Base-by-base conservation (phyloP, 92 coral and sea anemone genomes). In the Diadumene lineata region DNA sequence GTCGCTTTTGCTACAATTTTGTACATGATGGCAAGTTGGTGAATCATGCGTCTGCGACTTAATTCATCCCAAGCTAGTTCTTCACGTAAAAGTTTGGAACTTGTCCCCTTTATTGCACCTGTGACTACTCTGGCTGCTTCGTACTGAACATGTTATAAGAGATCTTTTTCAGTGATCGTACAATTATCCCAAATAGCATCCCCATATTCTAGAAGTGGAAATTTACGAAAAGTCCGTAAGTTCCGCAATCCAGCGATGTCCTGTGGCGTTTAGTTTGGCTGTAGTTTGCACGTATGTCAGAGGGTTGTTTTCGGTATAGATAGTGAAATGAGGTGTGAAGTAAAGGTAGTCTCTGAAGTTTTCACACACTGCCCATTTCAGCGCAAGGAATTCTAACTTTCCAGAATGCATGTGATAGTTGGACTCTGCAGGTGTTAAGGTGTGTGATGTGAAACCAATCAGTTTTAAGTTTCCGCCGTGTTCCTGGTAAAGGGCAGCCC, bases 381-480 rank as follows among this genome's bases (percentile, higher is more conserved):
- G 13, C 6, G 48, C 48, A 4, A 38, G 48, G 48, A 38, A 38
- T 38, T 38, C 48, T 4, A 38, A 13, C 13, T 38, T 38, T n/a
- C 65, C 65, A 7, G 65, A 60, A 50, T 83, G 83, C 46, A 83
- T 17, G 64, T 77, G 88, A 60, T 83, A 77, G 68, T 76, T 83
- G 1, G 57, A 38, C 43, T 83, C 87, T 21, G 87, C 79, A 1
- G 80, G 86, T 13, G 83, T 58, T 51, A 79, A 46, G 0, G 83
- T 69, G 24, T 76, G 75, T 9, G 82, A 78, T 2, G 75, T 68
- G 34, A 19, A 68, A 11, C 67, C 82, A 10, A 55, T 55, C 33
- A 58, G 68, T 34, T 27, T 78, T 18, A 68, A 2, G 9, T 19
- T 1, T 3, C 50, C 50, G 15, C 23, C 82, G 13, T 77, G 64